Base-by-base conservation (phyloP, 2,797 vertebrate species). In the Amphiprion clarkii region DNA sequence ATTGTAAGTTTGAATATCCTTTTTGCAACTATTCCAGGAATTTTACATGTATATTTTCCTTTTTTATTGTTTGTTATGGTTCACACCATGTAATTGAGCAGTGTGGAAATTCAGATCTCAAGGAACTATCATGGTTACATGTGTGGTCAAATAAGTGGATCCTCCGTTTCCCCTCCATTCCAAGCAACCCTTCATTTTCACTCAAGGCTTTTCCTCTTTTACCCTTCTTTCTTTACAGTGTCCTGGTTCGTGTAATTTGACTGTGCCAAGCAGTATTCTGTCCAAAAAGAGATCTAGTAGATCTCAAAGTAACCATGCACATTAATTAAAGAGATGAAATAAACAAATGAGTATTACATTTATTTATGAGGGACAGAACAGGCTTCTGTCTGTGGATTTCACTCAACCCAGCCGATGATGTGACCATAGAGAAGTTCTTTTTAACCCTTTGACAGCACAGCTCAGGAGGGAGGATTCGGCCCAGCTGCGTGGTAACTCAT, bases 371-470 rank as follows among this genome's bases (percentile, higher is more conserved):
- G 39, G 49, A 33, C 10, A 31, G 36, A 54, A 42, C 31, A 33
- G 29, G 5, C 21, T 51, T 33, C 55, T 72, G 49, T 79, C 81
- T 77, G 59, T 75, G 52, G 52, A 62, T 74, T 71, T 71, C 21
- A 4, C 52, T 17, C 42, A 36, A 67, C 53, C 56, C 13, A 52
- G 23, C 48, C 64, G 65, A 76, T 66, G 81, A 85, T 82, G 72
- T 48, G 54, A 74, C 68, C 65, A 56, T 36, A 56, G 51, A 71
- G 29, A 64, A 79, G 76, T 79, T 82, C 29, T 73, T 76, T 81
- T 89, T 89, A 89, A 90, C 88, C 86, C 83, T 81, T 87, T 71
- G 67, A 78, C 59, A 71, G 76, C 78, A 69, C 52, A 62, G 84
- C 73, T 71, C 14, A 17, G 77, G 75, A 83, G 79, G 63, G 7